phyloP scores from a whole-genome alignment of 2,113 vertebrate genomes.

The Lycaon pictus region DNA sequence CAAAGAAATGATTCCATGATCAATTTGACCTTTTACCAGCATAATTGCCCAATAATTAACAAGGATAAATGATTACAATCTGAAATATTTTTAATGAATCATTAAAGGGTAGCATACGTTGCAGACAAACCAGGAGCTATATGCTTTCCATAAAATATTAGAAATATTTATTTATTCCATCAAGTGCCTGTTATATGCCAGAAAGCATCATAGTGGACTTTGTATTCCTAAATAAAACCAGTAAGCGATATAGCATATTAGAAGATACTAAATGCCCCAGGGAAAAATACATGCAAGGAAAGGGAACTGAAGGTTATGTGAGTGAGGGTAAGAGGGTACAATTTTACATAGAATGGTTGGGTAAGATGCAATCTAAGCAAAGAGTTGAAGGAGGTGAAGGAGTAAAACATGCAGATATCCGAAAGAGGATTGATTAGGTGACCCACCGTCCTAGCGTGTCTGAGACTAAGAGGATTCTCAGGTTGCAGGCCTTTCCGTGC shows the following conservation, averaged over 20 bases:
- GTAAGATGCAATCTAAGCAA: not conserved
- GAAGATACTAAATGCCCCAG: slow-evolving; percentile 41
- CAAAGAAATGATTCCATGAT: slow-evolving; percentile 81
- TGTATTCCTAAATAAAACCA: slow-evolving; percentile 34
- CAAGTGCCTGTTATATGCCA: slow-evolving; percentile 44
- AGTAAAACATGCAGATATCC: not conserved
- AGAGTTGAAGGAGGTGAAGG: not conserved
- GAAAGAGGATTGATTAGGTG: not conserved
- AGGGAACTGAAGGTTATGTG: not conserved
- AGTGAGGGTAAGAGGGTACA: not conserved
- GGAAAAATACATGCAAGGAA: not conserved
- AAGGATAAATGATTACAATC: slow-evolving; percentile 82
- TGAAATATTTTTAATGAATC: slow-evolving; percentile 83
- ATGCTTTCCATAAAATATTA: slow-evolving; percentile 62
- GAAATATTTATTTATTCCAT: slow-evolving; percentile 17
- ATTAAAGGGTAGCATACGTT: slow-evolving; percentile 67
- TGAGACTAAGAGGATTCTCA: not conserved
- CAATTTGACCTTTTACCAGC: slow-evolving; percentile 86
- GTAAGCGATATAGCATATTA: not conserved
- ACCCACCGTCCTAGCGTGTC: not conserved
- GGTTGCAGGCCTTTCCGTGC: not conserved
- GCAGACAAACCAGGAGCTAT: slow-evolving; percentile 73
- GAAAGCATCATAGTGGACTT: not conserved
- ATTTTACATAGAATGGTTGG: not conserved
- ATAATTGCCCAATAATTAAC: slow-evolving; percentile 87